Evolutionary conservation across 2,888 invertebrate species (phyloP).

Genomic region (Fragum sueziense): DNA sequence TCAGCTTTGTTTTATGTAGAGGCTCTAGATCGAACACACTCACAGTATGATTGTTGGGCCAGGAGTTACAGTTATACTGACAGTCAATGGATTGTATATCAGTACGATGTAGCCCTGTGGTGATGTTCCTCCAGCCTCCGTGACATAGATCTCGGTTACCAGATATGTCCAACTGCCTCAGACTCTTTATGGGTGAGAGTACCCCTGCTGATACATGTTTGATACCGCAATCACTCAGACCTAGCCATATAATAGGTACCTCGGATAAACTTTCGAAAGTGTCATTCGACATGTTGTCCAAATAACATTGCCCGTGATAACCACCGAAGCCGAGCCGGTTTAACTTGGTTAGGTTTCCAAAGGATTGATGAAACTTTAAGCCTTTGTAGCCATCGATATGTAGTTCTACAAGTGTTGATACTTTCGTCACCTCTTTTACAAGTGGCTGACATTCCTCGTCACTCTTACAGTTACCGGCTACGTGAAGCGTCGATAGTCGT

Average conservation of each 20-base stretch:
- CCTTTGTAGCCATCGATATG: neutral
- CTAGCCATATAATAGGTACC: neutral
- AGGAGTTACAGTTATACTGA: neutral
- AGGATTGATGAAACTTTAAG: neutral
- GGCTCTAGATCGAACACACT: neutral
- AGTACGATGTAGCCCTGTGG: slow-evolving; percentile 2
- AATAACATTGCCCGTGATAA: neutral
- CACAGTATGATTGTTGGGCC: neutral
- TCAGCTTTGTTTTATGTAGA: neutral
- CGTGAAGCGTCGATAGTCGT: neutral
- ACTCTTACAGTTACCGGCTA: neutral
- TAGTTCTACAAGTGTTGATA: neutral
- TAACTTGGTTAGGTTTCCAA: neutral
- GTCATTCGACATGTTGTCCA: neutral
- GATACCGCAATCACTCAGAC: slow-evolving; percentile 4
- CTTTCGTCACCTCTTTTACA: neutral
- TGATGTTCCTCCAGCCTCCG: slow-evolving; percentile 1
- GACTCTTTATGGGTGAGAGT: neutral
- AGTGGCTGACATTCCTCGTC: neutral
- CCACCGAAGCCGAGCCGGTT: neutral
- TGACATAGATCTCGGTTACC: slow-evolving; percentile 9
- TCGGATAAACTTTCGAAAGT: slow-evolving; percentile 8
- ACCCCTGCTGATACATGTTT: neutral
- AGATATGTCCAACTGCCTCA: neutral
- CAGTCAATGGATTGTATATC: neutral